Percentiles rank a stretch among this genome's conserved stretches.
Evolutionary conservation across 1,140 invertebrate species (phyloP).

Genomic region (Neodiprion fabricii): DNA sequence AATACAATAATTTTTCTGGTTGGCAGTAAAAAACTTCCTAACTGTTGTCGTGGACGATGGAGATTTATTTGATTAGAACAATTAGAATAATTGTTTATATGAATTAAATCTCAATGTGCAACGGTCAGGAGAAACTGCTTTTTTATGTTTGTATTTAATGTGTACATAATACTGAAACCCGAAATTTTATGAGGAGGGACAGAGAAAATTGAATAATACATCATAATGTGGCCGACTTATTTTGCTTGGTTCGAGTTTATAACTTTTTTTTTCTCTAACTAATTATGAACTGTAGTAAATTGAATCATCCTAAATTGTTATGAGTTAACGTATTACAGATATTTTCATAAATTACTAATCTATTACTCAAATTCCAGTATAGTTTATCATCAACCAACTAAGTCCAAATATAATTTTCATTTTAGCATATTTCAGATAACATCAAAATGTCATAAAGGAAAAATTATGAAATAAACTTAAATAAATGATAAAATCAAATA

Average conservation of each 20-base stretch:
- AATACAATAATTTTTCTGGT: background rate
- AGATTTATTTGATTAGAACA: background rate
- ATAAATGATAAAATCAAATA: no score
- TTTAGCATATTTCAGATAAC: background rate
- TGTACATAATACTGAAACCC: background rate
- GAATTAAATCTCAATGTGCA: conserved; percentile 3
- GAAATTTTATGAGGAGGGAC: background rate
- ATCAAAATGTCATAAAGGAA: background rate
- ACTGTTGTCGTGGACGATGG: conserved; percentile 4
- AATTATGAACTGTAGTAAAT: background rate
- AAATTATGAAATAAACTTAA: no score
- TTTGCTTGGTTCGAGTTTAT: background rate
- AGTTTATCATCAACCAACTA: conserved; percentile 3
- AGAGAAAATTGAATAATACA: background rate
- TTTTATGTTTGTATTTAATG: background rate
- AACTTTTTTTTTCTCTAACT: background rate
- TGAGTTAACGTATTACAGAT: background rate
- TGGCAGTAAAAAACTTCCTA: background rate
- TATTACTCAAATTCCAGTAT: background rate
- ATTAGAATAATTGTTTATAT: background rate
- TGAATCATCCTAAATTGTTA: background rate
- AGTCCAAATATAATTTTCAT: background rate
- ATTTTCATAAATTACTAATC: conserved; percentile 6
- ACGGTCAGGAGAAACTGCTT: background rate
- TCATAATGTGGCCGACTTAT: background rate